A percentile compares a stretch with the other conserved stretches of the same genome.
These are phyloP conservation scores for Morone chrysops DNA, from an alignment of 2,113 vertebrate genomes.

Conservation along the genomic window DNA sequence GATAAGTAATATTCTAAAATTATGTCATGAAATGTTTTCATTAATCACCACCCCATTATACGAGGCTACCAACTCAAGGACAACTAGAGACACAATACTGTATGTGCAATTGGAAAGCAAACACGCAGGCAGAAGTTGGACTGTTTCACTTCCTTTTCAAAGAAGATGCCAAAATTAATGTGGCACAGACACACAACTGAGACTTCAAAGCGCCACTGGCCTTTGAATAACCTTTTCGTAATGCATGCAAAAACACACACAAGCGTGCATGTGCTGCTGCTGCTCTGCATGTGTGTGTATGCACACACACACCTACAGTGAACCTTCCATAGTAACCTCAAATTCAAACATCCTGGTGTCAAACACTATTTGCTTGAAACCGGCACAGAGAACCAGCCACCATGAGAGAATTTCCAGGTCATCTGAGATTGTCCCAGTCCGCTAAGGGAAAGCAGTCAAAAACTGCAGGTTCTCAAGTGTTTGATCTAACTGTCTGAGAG, in stretches of 20 bases:
- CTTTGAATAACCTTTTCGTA: constrained; percentile 69
- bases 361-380: constrained; percentile 50
- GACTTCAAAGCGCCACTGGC: constrained; percentile 58
- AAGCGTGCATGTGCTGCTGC: neutral
- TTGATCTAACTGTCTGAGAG: neutral
- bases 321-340: constrained; percentile 24
- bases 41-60: neutral
- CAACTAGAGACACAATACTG: neutral
- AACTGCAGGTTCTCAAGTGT: constrained; percentile 7
- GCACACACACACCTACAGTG: neutral
- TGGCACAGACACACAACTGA: constrained; percentile 21
- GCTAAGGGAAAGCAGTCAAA: constrained; percentile 13
- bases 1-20: neutral
- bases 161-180: constrained; percentile 42
- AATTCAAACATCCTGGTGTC: constrained; percentile 50
- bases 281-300: neutral
- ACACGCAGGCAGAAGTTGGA: neutral
- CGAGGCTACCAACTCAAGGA: neutral
- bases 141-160: constrained; percentile 19
- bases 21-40: neutral
- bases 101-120: neutral
- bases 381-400: constrained; percentile 29
- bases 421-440: constrained; percentile 42
- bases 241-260: constrained; percentile 44
- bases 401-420: constrained; percentile 57